phyloP scores from a whole-genome alignment of 2,113 vertebrate genomes.

The Oxyura jamaicensis region DNA sequence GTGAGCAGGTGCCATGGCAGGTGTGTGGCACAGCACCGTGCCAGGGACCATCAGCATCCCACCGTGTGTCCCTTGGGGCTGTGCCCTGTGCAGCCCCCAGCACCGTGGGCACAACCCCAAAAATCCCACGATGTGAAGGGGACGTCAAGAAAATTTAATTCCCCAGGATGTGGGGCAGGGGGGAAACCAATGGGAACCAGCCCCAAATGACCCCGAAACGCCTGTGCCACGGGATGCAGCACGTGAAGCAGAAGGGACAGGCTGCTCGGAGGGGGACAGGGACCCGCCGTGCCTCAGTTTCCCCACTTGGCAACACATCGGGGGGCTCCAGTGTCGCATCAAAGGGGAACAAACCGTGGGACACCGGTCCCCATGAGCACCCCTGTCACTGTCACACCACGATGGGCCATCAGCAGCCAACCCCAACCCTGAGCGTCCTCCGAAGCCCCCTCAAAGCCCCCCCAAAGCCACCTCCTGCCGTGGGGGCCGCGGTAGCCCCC shows the following conservation, averaged over 20 bases:
- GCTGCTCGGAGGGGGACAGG: neutral
- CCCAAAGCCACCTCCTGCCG: accelerated
- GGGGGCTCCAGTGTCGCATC: no score
- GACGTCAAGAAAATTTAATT: no score
- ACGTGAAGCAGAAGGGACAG: neutral
- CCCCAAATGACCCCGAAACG: neutral
- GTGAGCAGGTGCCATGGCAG: neutral
- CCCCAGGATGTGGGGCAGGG: neutral
- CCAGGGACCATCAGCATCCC: neutral
- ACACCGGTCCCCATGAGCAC: accelerated
- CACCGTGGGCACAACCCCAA: neutral
- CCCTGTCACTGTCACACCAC: accelerated
- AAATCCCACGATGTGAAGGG: accelerated
- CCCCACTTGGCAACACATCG: no score
- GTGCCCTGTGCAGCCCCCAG: neutral
- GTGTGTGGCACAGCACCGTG: no score
- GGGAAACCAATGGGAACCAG: neutral
- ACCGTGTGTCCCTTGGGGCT: neutral
- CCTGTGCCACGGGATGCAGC: neutral
- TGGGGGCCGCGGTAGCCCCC: neutral
- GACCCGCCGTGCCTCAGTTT: no score
- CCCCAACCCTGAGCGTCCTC: no score
- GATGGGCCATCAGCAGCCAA: accelerated
- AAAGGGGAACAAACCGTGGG: no score
- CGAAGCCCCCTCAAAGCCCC: neutral